Evolutionary conservation across 1,140 invertebrate species (phyloP), one percentile per base, ranked within the genome.

Genomic region (Anastrepha obliqua): DNA sequence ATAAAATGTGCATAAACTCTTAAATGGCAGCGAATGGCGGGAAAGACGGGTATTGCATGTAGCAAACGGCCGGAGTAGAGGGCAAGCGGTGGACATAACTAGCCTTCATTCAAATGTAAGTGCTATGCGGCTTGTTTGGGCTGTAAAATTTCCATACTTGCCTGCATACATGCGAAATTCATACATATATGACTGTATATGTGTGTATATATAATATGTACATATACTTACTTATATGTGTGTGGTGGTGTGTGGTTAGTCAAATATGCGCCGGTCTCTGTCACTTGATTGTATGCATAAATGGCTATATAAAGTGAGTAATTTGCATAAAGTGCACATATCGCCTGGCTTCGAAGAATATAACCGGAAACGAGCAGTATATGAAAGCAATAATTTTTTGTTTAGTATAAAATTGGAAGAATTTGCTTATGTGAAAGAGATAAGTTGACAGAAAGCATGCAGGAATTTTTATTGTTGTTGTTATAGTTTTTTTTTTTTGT

Each of bases 271-370:
- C 20, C 39, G 39, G 29, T 13, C 65, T 17, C 62, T 64, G 65
- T 15, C 67, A 4, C 42, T 74, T 47, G 67, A 47, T 47, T 74
- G 4, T 74, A 47, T 74, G 44, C 42, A 74, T 74, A 74, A 74
- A 74, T 74, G 67, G 2, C 67, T 47, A 74, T 74, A 74, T 47
- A 74, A 74, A 47, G 67, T n/a, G 67, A 74, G 42, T 74, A 74
- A 74, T 74, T 74, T 74, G 67, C 67, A 74, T 67, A 67, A 20
- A 39, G 29, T 65, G 11, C 39, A 67, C 20, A 67, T 74, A 47
- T 74, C 5, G 42, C 42, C 1, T 74, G 42, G 15, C 15, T 1
- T 2, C 39, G 67, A 17, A 74, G 42, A 11, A 74, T n/a, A 42
- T 47, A 74, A 74, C 39, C 39, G 42, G 42, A 74, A 47, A 17